Evolutionary conservation across 2,888 invertebrate species (phyloP).

Genomic region (Amblyjoppa proteus): DNA sequence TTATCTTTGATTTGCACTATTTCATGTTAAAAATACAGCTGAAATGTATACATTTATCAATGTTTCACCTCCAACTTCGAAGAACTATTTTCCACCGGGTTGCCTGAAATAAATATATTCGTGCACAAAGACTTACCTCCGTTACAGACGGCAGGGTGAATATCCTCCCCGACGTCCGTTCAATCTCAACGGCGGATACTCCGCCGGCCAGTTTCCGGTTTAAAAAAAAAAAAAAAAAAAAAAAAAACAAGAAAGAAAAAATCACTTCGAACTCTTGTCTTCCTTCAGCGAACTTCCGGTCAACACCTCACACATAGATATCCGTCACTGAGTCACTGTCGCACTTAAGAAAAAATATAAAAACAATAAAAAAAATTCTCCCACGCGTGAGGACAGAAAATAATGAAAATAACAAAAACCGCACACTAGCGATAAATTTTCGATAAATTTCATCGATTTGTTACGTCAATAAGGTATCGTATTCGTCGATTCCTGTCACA

Average conservation of each 20-base stretch:
- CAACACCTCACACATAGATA: conserved; percentile 28
- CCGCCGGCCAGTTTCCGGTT: conserved; percentile 38
- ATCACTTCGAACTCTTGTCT: background rate
- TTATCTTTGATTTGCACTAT: background rate
- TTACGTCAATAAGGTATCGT: background rate
- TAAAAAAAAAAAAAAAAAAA: background rate
- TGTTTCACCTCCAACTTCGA: background rate
- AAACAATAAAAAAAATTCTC: conserved; percentile 6
- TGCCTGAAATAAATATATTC: background rate
- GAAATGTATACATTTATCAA: background rate
- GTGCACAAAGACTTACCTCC: conserved; percentile 76
- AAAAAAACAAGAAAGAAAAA: background rate
- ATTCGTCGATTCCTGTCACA: conserved; percentile 6
- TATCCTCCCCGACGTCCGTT: conserved; percentile 68
- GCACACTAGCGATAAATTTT: conserved; percentile 7
- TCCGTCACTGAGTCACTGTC: conserved; percentile 25
- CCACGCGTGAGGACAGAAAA: background rate
- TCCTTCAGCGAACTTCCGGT: background rate
- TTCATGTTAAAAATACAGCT: background rate
- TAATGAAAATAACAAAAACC: conserved; percentile 11
- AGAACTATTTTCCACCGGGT: background rate
- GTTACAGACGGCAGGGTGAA: conserved; percentile 81
- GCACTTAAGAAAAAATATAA: background rate
- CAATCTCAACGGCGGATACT: conserved; percentile 64
- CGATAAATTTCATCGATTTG: conserved; percentile 24